Evolutionary conservation across 2,113 vertebrate genomes (phyloP), one percentile per base, ranked within the genome.

Genomic region (Cathartes aura): DNA sequence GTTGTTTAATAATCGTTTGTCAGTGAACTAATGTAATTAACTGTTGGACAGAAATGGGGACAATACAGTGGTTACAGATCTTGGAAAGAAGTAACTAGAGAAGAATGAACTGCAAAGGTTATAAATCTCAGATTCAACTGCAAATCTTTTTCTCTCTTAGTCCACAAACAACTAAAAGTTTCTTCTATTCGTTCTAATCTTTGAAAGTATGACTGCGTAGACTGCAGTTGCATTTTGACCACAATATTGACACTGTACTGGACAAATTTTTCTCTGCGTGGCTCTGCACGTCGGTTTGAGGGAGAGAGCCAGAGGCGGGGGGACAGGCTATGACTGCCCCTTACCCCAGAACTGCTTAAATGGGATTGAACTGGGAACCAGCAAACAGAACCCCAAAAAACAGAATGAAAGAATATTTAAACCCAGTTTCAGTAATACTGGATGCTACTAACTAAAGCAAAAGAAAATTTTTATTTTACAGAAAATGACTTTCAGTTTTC

Each of bases 11-110:
- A 67, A 60, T 23, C 71, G 17, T 63, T 84, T 80, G n/a, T 53
- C 80, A 81, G 26, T 64, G 55, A 89, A 81, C 19, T 60, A 68
- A 80, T 64, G 42, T 75, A 71, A 89, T 82, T 80, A 92, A 85
- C 38, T 29, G 17, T 34, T 63, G 43, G 67, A 91, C n/a, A 87
- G 80, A 74, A 94, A 76, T 0, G 4, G 30, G 29, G 42, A 89
- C 56, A 48, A 48, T 17, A 34, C 20, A 67, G 73, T 12, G 32
- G 60, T 58, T 60, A 90, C 23, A 70, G 64, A 66, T 56, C 82
- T 52, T 60, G 48, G 52, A 83, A 88, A 82, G 40, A 74, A 80
- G 32, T 55, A 82, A 55, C 23, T 32, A 14, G 36, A 45, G 56
- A 76, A 66, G 10, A 71, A 59, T 27, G 48, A 63, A 53, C 43